Evolutionary conservation across 1,140 invertebrate species (phyloP).

Genomic region (Psix sp.): DNA sequence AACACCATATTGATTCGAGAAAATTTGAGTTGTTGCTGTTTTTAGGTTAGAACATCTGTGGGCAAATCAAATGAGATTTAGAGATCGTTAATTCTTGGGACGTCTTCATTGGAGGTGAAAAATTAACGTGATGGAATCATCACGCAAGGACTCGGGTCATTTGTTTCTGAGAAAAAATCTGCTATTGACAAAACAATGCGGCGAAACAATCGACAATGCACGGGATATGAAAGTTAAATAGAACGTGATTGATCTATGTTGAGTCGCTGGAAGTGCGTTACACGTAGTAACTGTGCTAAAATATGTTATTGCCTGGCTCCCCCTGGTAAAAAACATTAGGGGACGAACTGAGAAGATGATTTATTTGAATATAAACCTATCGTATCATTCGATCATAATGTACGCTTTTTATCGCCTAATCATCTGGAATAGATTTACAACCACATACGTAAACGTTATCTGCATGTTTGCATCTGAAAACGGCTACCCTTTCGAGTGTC

Average conservation of each 20-base stretch:
- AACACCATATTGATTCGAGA: too few species aligned
- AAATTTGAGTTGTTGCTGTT: too few species aligned
- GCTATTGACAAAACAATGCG: constrained; percentile 44
- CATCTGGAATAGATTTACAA: constrained; percentile 28
- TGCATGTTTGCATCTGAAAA: constrained; percentile 11
- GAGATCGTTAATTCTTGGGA: too few species aligned
- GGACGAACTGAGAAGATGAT: constrained; percentile 35
- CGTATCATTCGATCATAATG: constrained; percentile 31
- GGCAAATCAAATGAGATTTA: too few species aligned
- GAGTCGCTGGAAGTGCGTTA: constrained; percentile 19
- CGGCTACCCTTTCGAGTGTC: too few species aligned
- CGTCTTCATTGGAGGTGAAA: too few species aligned
- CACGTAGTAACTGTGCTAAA: constrained; percentile 17
- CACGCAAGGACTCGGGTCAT: constrained; percentile 7
- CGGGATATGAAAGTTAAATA: constrained; percentile 27
- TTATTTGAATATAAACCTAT: constrained; percentile 48
- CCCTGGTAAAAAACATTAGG: constrained; percentile 38
- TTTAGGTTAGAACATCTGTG: too few species aligned
- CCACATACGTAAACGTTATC: constrained; percentile 13
- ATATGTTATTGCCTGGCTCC: constrained; percentile 36
- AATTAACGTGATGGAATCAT: too few species aligned
- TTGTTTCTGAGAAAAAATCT: constrained; percentile 30
- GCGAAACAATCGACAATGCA: constrained; percentile 30
- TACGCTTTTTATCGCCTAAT: constrained; percentile 30
- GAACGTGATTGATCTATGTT: constrained; percentile 40